phyloP scores from a whole-genome alignment of 2,113 vertebrate species.

The Apteryx owenii region DNA sequence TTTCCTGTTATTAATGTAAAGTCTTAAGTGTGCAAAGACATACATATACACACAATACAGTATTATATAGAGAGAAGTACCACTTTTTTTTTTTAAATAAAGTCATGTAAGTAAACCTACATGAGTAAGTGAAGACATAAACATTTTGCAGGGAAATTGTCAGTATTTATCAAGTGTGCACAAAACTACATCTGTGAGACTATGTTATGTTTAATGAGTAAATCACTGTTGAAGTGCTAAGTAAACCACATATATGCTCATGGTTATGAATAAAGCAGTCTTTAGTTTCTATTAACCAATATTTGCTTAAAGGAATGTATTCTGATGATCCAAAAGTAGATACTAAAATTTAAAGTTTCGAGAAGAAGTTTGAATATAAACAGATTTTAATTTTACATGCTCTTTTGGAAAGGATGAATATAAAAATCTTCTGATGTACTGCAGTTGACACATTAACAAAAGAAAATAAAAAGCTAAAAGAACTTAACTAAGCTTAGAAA shows the following conservation, averaged over 20 bases:
- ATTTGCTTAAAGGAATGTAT: not conserved
- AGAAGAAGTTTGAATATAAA: not conserved
- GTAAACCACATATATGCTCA: not conserved
- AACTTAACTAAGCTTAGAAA: not conserved
- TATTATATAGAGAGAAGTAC: not conserved
- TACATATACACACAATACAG: not conserved
- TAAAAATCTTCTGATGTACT: not conserved
- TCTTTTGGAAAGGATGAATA: not conserved
- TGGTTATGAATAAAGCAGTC: not conserved
- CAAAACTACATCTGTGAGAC: not conserved
- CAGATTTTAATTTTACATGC: not conserved
- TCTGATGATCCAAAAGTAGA: not conserved
- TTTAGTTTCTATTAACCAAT: not conserved
- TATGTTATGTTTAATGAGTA: slow-evolving; percentile 22
- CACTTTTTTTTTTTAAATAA: not conserved
- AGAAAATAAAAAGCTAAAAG: not conserved
- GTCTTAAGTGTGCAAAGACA: not conserved
- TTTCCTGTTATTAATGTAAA: not conserved
- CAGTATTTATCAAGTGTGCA: slow-evolving; percentile 11
- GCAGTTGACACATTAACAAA: not conserved
- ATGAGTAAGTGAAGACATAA: slow-evolving; percentile 6
- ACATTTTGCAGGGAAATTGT: slow-evolving; percentile 17
- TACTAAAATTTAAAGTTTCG: not conserved
- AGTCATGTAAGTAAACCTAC: not conserved
- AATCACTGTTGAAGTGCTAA: slow-evolving; percentile 18